These are phyloP conservation scores for Meriones psammophilus DNA, from an alignment of 2,797 vertebrate genomes.

Conservation along the genomic window DNA sequence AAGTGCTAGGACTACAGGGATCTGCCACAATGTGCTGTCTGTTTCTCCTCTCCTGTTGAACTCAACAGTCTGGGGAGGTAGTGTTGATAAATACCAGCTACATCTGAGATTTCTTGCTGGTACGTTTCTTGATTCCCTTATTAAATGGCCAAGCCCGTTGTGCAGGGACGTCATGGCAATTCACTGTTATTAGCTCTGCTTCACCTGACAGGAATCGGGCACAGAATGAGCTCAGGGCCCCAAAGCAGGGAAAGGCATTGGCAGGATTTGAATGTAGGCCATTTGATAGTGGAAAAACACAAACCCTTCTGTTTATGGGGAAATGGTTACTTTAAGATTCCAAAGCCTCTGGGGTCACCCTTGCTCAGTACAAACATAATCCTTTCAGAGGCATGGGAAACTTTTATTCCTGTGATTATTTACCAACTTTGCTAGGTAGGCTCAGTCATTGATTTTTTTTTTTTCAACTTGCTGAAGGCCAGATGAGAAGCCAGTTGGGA, in stretches of 20 bases:
- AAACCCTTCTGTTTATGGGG: not conserved
- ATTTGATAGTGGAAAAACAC: conserved; percentile 15
- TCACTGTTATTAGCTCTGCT: not conserved
- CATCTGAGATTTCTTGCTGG: not conserved
- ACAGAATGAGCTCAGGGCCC: not conserved
- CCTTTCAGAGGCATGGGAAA: conserved; percentile 3
- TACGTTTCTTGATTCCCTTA: fast-evolving
- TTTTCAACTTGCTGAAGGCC: not conserved
- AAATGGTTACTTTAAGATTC: not conserved
- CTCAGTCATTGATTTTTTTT: not conserved
- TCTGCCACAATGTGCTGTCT: not conserved
- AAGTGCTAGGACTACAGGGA: not conserved
- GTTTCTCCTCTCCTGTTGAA: not conserved
- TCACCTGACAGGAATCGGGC: not conserved
- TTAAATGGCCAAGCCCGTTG: not conserved
- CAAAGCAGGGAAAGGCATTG: not conserved
- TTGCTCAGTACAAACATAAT: not conserved
- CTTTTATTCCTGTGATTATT: not conserved
- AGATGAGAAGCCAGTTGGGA: not conserved
- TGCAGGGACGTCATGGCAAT: not conserved
- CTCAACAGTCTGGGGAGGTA: not conserved
- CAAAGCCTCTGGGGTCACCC: not conserved
- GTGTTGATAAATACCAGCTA: not conserved
- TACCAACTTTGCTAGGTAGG: not conserved
- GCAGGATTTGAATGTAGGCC: not conserved